These are phyloP conservation scores for Pogona vitticeps DNA, from an alignment of 2,113 vertebrate species.

Conservation along the genomic window DNA sequence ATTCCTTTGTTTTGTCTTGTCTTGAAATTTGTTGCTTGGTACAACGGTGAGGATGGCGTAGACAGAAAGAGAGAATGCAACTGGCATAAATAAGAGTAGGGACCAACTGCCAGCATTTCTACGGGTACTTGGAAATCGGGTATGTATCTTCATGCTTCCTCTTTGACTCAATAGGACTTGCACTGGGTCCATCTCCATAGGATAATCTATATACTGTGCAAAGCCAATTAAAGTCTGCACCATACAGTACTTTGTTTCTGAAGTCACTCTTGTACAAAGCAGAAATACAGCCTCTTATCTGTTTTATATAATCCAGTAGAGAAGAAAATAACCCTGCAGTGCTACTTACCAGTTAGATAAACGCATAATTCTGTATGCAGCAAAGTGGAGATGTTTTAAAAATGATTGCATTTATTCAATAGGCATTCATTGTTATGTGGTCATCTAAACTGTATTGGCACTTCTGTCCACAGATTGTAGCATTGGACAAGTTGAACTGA, in stretches of 20 bases:
- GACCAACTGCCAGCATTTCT: slow-evolving; percentile 33
- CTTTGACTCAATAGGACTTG: background rate
- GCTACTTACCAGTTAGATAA: slow-evolving; percentile 7
- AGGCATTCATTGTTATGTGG: slow-evolving; percentile 38
- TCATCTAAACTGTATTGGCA: background rate
- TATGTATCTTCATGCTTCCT: background rate
- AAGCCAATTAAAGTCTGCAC: background rate
- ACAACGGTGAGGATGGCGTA: background rate
- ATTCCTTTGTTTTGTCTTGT: background rate
- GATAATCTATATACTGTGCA: slow-evolving; percentile 16
- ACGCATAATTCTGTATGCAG: slow-evolving; percentile 53
- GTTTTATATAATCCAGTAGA: slow-evolving; percentile 19
- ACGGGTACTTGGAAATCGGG: background rate
- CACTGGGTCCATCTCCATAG: slow-evolving; percentile 4
- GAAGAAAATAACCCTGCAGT: slow-evolving; percentile 38
- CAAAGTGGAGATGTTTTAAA: slow-evolving; percentile 54
- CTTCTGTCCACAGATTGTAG: background rate
- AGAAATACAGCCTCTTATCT: slow-evolving; percentile 30
- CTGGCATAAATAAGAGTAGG: background rate
- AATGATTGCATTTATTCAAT: slow-evolving; percentile 30
- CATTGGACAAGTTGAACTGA: background rate
- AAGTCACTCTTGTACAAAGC: background rate
- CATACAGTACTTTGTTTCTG: slow-evolving; percentile 4
- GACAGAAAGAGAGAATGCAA: background rate
- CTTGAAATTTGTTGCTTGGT: background rate